Percentiles rank a stretch among this genome's conserved stretches.
These are phyloP conservation scores for Gouania willdenowi DNA, from an alignment of 2,797 vertebrate species.

Conservation along the genomic window DNA sequence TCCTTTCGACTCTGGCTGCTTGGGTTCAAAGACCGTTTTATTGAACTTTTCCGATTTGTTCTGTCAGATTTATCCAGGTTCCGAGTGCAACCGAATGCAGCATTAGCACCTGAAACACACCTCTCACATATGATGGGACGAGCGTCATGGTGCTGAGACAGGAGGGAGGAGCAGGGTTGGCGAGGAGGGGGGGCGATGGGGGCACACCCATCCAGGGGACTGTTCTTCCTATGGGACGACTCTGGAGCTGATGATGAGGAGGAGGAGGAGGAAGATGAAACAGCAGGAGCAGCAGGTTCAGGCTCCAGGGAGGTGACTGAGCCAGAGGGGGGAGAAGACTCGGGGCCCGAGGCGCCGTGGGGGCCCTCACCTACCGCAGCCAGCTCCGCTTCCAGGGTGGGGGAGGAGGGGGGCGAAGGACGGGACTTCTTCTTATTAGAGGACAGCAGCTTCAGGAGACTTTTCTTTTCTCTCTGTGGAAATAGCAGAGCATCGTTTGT, in stretches of 20 bases:
- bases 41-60: too few species aligned
- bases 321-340: constrained; percentile 58
- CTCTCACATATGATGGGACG: constrained; percentile 93
- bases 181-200: constrained; percentile 91
- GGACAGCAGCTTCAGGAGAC: constrained; percentile 91
- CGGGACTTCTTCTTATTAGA: constrained; percentile 93
- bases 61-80: too few species aligned
- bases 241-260: constrained; percentile 68
- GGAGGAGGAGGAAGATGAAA: constrained; percentile 31
- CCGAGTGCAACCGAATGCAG: too few species aligned
- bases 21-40: too few species aligned
- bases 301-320: constrained; percentile 54
- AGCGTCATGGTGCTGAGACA: constrained; percentile 81
- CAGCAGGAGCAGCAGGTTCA: constrained; percentile 57
- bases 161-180: constrained; percentile 94
- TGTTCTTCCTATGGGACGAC: constrained; percentile 73
- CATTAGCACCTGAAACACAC: constrained; percentile 72
- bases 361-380: constrained; percentile 69
- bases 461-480: constrained; percentile 93
- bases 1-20: too few species aligned
- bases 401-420: constrained; percentile 89
- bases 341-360: constrained; percentile 85
- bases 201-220: constrained; percentile 73
- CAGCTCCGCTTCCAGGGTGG: constrained; percentile 88
- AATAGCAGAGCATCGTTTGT: not conserved